Conservation (phyloP, 2,797 vertebrate species). For the Epinephelus malabaricus region DNA sequence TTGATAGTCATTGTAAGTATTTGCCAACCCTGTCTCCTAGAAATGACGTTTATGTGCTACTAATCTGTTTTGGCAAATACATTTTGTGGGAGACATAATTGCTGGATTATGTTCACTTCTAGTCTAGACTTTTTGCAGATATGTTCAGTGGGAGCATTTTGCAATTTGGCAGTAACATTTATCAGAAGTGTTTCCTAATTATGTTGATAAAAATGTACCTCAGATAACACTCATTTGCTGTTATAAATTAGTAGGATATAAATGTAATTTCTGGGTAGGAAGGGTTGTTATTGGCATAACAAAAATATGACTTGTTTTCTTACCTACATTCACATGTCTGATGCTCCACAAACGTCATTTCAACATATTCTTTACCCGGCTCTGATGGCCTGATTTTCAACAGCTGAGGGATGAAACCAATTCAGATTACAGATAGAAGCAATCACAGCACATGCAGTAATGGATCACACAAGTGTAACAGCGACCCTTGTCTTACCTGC, state of each 20-base stretch:
- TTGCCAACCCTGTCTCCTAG: constrained; percentile 25
- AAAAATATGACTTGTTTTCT: constrained; percentile 72
- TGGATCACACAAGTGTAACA: neutral
- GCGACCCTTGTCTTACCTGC: constrained; percentile 85
- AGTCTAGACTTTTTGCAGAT: neutral
- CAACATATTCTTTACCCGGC: constrained; percentile 89
- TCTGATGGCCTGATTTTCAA: constrained; percentile 91
- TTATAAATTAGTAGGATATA: neutral
- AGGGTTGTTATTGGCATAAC: constrained; percentile 17
- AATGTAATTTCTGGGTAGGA: constrained; percentile 9
- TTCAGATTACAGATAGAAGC: constrained; percentile 5
- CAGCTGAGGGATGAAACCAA: constrained; percentile 81
- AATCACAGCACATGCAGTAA: neutral
- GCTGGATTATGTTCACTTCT: neutral
- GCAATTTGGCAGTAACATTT: neutral
- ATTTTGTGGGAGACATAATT: neutral
- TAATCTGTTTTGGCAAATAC: neutral
- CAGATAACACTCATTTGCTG: neutral
- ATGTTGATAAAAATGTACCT: neutral
- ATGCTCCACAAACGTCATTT: constrained; percentile 94
- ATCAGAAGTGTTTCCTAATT: neutral
- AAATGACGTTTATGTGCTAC: constrained; percentile 24
- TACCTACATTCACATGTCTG: constrained; percentile 96
- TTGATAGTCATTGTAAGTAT: constrained; percentile 11
- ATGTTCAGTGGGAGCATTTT: neutral